Percentiles rank a stretch among this genome's conserved stretches.
Evolutionary conservation across 2,888 invertebrate genomes (phyloP).

Genomic region (Hyppa rectilinea): DNA sequence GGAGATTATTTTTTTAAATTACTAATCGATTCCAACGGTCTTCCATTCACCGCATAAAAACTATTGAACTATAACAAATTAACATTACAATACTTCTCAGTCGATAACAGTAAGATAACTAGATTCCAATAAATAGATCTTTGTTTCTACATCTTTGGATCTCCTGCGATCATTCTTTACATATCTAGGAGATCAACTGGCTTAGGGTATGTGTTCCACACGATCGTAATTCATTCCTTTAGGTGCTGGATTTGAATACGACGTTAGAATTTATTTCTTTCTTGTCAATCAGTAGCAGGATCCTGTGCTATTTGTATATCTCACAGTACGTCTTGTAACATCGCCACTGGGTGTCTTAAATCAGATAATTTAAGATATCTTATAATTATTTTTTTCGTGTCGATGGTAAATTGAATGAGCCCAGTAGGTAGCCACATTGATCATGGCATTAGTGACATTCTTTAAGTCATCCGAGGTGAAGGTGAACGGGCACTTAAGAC

Average conservation of each 20-base stretch:
- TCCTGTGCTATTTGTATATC: neutral
- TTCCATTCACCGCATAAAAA: conserved; percentile 6
- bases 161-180: conserved; percentile 40
- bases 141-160: conserved; percentile 23
- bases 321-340: neutral
- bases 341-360: neutral
- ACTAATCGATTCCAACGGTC: conserved; percentile 15
- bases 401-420: too few species aligned
- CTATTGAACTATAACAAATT: conserved; percentile 23
- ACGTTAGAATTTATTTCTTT: conserved; percentile 31
- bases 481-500: too few species aligned
- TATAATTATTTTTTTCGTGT: too few species aligned
- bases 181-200: conserved; percentile 34
- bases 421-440: too few species aligned
- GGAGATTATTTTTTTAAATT: too few species aligned
- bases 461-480: too few species aligned
- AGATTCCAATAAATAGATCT: conserved; percentile 42
- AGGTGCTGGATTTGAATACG: conserved; percentile 23
- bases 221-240: conserved; percentile 50
- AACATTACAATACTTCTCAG: conserved; percentile 1
- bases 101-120: neutral
- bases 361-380: too few species aligned
- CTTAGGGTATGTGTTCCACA: conserved; percentile 31
- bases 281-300: neutral
- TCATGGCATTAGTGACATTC: too few species aligned